These are phyloP conservation scores for Lamproptera curius DNA, from an alignment of 2,888 invertebrate species.

Conservation along the genomic window DNA sequence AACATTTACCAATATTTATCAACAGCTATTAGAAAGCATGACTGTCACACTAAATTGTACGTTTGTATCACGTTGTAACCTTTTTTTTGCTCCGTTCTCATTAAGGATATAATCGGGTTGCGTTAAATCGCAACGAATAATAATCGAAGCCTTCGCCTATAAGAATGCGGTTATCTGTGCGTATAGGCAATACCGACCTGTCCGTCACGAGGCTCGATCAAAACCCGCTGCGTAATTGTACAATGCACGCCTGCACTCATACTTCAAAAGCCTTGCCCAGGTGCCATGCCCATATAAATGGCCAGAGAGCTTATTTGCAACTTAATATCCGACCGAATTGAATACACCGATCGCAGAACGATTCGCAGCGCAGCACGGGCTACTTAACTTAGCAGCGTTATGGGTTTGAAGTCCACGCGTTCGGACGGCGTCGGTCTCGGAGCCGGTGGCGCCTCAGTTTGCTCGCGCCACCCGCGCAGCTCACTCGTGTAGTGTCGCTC, in stretches of 20 bases:
- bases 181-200: constrained; percentile 34
- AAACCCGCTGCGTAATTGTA: constrained; percentile 48
- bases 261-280: constrained; percentile 62
- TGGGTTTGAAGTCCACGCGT: constrained; percentile 68
- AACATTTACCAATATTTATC: too few relatives aligned
- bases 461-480: constrained; percentile 72
- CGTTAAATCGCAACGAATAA: background rate
- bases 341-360: constrained; percentile 26
- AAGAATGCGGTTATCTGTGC: constrained; percentile 36
- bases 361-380: constrained; percentile 33
- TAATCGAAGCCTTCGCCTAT: constrained; percentile 28
- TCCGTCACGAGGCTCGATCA: constrained; percentile 39
- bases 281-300: constrained; percentile 63
- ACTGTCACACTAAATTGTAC: background rate
- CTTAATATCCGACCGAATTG: constrained; percentile 54
- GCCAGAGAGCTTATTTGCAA: constrained; percentile 64
- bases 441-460: constrained; percentile 61
- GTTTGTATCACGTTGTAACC: background rate
- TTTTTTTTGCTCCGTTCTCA: background rate
- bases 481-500: constrained; percentile 51
- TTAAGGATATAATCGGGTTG: background rate
- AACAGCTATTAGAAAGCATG: too few relatives aligned
- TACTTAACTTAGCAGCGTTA: constrained; percentile 61
- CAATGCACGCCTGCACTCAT: constrained; percentile 53
- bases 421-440: constrained; percentile 59